Conservation (phyloP, 2,113 vertebrate genomes). For the Protobothrops flavoviridis region DNA sequence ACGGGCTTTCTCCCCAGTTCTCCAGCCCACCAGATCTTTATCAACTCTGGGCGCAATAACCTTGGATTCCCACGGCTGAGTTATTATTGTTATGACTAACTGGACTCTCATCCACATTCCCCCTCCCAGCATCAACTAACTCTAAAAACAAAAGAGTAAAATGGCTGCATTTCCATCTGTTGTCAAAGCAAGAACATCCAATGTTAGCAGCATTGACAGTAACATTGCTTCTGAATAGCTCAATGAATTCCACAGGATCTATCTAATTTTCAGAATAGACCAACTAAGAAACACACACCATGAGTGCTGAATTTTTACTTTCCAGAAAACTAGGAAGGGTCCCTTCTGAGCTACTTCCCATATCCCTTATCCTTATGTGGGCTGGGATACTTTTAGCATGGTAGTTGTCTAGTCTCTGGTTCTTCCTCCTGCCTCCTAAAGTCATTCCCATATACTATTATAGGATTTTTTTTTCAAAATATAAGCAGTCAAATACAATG, state of each 20-base stretch:
- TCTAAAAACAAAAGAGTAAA: no score
- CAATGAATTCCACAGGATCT: neutral
- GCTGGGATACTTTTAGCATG: neutral
- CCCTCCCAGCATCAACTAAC: no score
- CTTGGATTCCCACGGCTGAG: no score
- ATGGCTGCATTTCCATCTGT: no score
- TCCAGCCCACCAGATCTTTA: no score
- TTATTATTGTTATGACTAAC: no score
- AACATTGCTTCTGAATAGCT: neutral
- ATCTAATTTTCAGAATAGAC: neutral
- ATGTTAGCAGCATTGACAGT: no score
- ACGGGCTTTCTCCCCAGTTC: no score
- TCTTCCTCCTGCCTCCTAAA: neutral
- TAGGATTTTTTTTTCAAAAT: neutral
- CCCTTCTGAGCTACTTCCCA: neutral
- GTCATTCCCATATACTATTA: neutral
- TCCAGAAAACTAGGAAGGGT: neutral
- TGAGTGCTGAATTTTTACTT: neutral
- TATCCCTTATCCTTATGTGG: neutral
- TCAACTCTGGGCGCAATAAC: no score
- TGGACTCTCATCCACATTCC: no score
- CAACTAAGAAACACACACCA: neutral
- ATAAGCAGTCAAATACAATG: neutral
- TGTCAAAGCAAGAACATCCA: no score
- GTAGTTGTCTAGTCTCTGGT: neutral